Conservation (phyloP, 1,140 invertebrate genomes). For the Agrilus planipennis region DNA sequence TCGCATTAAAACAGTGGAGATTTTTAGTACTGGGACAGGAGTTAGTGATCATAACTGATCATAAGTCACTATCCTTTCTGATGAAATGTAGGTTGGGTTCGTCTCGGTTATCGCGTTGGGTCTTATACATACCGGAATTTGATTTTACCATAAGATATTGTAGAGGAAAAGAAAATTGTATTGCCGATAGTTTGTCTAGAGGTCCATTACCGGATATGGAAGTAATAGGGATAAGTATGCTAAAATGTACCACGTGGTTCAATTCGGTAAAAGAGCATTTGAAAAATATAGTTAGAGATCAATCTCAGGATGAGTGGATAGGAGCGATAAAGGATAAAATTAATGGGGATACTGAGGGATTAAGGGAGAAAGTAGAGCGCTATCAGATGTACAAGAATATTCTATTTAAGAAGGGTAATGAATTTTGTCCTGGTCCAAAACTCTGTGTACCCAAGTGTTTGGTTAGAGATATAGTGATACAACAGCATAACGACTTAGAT, state of each 20-base stretch:
- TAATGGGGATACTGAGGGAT: background rate
- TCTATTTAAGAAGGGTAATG: background rate
- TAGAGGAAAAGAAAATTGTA: constrained; percentile 14
- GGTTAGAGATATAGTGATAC: background rate
- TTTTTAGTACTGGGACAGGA: constrained; percentile 15
- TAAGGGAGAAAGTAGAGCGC: background rate
- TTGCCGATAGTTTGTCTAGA: constrained; percentile 20
- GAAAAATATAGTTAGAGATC: background rate
- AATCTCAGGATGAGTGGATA: background rate
- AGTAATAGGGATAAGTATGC: constrained; percentile 1
- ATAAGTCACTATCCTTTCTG: constrained; percentile 34
- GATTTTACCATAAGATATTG: constrained; percentile 29
- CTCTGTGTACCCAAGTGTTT: background rate
- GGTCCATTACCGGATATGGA: constrained; percentile 6
- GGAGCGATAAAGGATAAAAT: no score
- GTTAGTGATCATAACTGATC: constrained; percentile 34
- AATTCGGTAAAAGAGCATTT: no score
- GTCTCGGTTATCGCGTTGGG: constrained; percentile 33
- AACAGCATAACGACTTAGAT: constrained; percentile 20
- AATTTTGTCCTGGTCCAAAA: background rate
- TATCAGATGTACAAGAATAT: background rate
- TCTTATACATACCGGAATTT: constrained; percentile 32
- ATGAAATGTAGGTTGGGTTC: constrained; percentile 29
- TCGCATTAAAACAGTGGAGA: constrained; percentile 27
- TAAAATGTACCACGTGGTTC: background rate